Percentiles rank a stretch among this genome's conserved stretches.
These are phyloP conservation scores for Onychorhynchus coronatus DNA, from an alignment of 2,113 vertebrate species.

Conservation along the genomic window DNA sequence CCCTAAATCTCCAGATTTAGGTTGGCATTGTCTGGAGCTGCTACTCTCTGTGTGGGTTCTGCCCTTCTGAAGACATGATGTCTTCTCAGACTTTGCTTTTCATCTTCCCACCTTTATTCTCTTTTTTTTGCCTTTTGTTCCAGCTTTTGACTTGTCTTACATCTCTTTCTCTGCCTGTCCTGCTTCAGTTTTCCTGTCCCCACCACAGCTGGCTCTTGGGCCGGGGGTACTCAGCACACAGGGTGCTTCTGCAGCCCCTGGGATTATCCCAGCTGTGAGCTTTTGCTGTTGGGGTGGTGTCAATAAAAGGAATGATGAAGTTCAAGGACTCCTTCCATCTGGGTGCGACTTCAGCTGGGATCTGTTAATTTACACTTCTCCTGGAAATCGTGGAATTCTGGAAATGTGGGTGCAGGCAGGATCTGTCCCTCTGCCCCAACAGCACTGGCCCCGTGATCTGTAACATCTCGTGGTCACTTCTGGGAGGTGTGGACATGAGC, in stretches of 20 bases:
- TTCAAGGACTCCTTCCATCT: background rate
- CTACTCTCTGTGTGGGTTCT: background rate
- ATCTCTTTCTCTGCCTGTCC: background rate
- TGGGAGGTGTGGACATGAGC: background rate
- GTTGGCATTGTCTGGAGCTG: background rate
- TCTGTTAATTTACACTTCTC: background rate
- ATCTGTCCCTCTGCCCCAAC: background rate
- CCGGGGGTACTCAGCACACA: rapidly evolving
- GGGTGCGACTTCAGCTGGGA: background rate
- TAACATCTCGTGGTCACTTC: background rate
- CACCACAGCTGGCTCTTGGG: rapidly evolving
- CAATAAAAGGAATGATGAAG: background rate
- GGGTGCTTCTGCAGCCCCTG: background rate
- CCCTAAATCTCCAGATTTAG: background rate
- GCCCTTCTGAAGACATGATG: background rate
- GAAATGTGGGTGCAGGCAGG: background rate
- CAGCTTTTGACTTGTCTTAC: background rate
- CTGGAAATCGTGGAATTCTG: rapidly evolving
- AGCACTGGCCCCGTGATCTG: background rate
- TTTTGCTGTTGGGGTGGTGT: rapidly evolving
- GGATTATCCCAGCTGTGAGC: rapidly evolving
- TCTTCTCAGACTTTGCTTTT: background rate
- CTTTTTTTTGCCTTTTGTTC: background rate
- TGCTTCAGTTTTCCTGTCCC: background rate
- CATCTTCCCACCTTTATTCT: background rate